Evolutionary conservation across 2,888 invertebrate species (phyloP).

Genomic region (Harmothoe impar): DNA sequence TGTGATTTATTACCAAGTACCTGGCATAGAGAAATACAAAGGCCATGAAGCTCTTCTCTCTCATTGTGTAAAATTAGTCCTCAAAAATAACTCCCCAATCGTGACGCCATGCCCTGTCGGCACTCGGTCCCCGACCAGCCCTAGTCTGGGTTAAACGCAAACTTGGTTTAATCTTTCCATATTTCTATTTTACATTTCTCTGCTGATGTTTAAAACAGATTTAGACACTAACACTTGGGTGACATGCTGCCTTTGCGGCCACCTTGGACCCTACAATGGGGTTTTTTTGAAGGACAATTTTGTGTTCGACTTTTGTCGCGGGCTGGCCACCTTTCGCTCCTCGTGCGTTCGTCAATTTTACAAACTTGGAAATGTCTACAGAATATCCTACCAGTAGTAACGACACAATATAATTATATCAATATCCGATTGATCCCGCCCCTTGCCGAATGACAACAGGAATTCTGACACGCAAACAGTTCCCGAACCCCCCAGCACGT

Average conservation of each 20-base stretch:
- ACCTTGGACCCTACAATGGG: neutral
- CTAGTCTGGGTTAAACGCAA: neutral
- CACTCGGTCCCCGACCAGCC: neutral
- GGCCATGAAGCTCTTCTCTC: constrained; percentile 25
- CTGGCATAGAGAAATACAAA: constrained; percentile 61
- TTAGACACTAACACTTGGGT: neutral
- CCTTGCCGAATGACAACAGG: constrained; percentile 4
- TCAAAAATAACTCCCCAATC: constrained; percentile 31
- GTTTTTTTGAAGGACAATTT: neutral
- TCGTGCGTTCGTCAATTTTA: constrained; percentile 46
- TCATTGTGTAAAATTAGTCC: constrained; percentile 59
- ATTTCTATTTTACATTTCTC: neutral
- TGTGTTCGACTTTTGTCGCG: neutral
- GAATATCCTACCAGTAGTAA: constrained; percentile 58
- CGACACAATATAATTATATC: constrained; percentile 61
- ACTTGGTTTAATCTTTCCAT: neutral
- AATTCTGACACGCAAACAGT: constrained; percentile 50
- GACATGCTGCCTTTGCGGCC: constrained; percentile 46
- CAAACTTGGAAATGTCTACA: constrained; percentile 59
- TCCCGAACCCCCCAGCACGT: constrained; percentile 5
- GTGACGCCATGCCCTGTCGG: neutral
- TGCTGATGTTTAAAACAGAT: neutral
- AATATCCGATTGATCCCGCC: constrained; percentile 36
- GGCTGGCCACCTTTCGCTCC: neutral
- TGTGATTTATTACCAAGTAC: constrained; percentile 61